These are phyloP conservation scores for Dascyllus trimaculatus DNA, from an alignment of 2,113 vertebrate species.

Conservation along the genomic window DNA sequence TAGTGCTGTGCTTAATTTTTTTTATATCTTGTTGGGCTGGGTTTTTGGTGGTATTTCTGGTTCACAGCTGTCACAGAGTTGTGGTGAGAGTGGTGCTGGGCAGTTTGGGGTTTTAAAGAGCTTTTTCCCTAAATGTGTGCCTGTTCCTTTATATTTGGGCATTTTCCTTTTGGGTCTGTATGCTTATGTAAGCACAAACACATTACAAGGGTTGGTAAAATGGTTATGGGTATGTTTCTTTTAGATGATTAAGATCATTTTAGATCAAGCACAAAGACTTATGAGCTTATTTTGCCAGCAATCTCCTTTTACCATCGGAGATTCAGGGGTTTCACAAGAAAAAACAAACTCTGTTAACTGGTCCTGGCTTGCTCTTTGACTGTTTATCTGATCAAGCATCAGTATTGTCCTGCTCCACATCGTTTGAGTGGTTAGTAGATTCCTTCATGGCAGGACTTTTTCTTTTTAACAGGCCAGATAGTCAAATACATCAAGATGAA, in stretches of 20 bases:
- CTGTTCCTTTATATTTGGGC: constrained; percentile 22
- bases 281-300: background rate
- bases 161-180: constrained; percentile 19
- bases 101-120: constrained; percentile 37
- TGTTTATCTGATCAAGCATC: constrained; percentile 42
- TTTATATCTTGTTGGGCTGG: constrained; percentile 33
- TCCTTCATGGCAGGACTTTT: constrained; percentile 24
- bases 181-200: constrained; percentile 12
- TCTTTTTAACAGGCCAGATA: background rate
- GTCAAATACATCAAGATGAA: background rate
- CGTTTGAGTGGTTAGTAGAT: background rate
- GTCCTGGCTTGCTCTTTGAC: constrained; percentile 2
- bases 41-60: constrained; percentile 57
- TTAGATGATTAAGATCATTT: constrained; percentile 1
- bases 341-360: background rate
- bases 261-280: background rate
- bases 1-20: constrained; percentile 11
- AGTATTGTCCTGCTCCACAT: background rate
- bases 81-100: constrained; percentile 38
- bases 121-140: constrained; percentile 41
- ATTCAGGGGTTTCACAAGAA: background rate
- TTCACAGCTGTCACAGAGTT: constrained; percentile 32
- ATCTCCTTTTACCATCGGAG: background rate
- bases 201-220: background rate
- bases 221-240: background rate